Evolutionary conservation across 2,888 invertebrate genomes (phyloP), one percentile per base, ranked within the genome.

Genomic region (Patella caerulea): DNA sequence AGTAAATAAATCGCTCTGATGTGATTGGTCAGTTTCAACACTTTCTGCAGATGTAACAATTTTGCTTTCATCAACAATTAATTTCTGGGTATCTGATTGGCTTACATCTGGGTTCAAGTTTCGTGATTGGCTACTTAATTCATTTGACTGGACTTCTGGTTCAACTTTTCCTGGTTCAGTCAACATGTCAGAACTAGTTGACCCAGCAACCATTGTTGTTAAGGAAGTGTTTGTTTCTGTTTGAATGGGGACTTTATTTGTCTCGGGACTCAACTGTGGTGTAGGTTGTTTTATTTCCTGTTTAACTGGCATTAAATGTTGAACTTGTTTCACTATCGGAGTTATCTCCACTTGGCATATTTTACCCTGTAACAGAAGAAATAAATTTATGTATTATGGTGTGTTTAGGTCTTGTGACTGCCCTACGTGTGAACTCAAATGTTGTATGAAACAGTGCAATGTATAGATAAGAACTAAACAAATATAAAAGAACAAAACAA

Each of bases 221-320:
- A 56, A 69, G 70, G 70, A 69, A 54, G 70, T 15, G 17, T 70
- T 70, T 29, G 0, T 52, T 52, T 69, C 29, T 71, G 71, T n/a
- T 53, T 54, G 53, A 52, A 14, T 15, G 2, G 69, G 29, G 11
- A 3, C 17, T 24, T 11, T n/a, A 19, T 45, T n/a, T 69, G 52
- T 17, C 17, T 73, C 72, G 15, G 71, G 29, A 55, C 45, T 55
- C 12, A 19, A 34, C 34, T 45, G 19, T 52, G 56, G 19, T 52
- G 72, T 45, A 34, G 74, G 78, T 17, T 73, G 69, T 24, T 77
- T 72, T 15, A 80, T 80, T 55, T 82, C 82, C 73, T 83, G 84
- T n/a, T 81, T 77, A 29, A 79, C 81, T 2, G 88, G 89, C 71
- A 89, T 81, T 2, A 89, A 82, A 74, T 88, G 87, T 54, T 82